phyloP scores from a whole-genome alignment of 2,113 vertebrate species.

The Ictalurus furcatus region DNA sequence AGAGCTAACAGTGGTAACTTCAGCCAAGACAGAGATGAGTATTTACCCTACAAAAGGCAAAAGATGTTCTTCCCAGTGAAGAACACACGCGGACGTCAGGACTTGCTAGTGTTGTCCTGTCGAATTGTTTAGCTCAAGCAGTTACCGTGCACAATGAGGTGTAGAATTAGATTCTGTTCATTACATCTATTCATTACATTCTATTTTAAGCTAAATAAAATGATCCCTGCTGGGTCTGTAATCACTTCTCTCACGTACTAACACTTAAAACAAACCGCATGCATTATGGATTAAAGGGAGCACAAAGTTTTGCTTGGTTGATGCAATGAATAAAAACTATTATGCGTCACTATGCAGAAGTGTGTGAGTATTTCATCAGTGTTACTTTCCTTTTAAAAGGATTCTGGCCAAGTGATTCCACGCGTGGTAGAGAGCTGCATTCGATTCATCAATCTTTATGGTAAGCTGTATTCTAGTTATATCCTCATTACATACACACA shows the following conservation, averaged over 20 bases:
- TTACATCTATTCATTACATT: not conserved
- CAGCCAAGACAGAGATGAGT: slow-evolving; percentile 54
- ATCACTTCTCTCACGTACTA: slow-evolving; percentile 29
- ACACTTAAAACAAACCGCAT: slow-evolving; percentile 13
- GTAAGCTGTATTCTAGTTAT: slow-evolving; percentile 70
- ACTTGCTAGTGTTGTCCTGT: not conserved
- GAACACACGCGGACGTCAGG: not conserved
- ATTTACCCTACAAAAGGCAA: not conserved
- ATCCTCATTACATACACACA: not conserved
- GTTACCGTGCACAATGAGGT: slow-evolving; percentile 4
- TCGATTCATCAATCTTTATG: slow-evolving; percentile 97
- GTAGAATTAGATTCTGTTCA: slow-evolving; percentile 16
- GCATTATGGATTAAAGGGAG: not conserved
- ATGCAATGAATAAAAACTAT: not conserved
- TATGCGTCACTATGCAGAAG: not conserved
- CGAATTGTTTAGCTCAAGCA: slow-evolving; percentile 8
- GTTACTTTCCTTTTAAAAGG: slow-evolving; percentile 72
- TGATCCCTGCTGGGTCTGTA: slow-evolving; percentile 16
- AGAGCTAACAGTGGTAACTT: slow-evolving; percentile 39
- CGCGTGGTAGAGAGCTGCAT: slow-evolving; percentile 97
- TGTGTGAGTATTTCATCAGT: slow-evolving; percentile 15
- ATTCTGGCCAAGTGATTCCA: slow-evolving; percentile 94
- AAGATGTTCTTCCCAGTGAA: not conserved
- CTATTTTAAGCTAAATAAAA: not conserved
- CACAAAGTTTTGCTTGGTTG: slow-evolving; percentile 44